Base-by-base conservation (phyloP, 2,797 vertebrate genomes). In the Hypotaenidia okinawae region DNA sequence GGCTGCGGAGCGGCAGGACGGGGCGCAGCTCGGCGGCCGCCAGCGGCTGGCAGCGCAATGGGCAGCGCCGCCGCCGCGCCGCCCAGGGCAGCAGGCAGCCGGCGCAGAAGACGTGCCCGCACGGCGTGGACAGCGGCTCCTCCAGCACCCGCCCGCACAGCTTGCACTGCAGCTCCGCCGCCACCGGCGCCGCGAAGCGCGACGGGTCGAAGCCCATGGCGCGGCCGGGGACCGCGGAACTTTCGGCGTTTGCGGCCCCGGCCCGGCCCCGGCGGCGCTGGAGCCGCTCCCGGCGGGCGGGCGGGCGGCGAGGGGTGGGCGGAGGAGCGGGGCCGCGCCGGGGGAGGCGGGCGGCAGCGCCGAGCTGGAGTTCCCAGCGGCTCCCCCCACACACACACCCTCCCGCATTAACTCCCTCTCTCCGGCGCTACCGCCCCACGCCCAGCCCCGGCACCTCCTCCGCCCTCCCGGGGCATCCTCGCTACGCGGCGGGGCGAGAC, bases 31-130 rank as follows among this genome's bases (percentile, higher is more conserved):
- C 95, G 69, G 82, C 52, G 58, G 73, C 28, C 30, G 82, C 77
- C 72, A 95, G 51, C 87, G 94, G 55, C 74, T 54, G 95, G 95
- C 97, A 97, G 57, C 84, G 92, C 73, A 96, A 88, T 11, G 97
- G 84, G 82, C 94, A 96, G n/a, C 61, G 72, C 43, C 89, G 80
- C 11, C 83, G 72, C 55, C 83, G 86, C 45, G 86, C 81, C 66
- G 89, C 96, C 95, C 95, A 95, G 68, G 95, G 94, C 86, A 97
- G 77, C 52, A 96, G 77, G 86, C 97, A 97, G 61, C 89, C 87
- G 61, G 94, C 93, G 62, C 95, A 96, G 83, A 96, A 97, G 68
- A 94, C 88, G 93, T 93, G 95, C 2, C 96, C 96, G 89, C 96
- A 93, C 75, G 94, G 94, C 5, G 96, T 90, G 92, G 85, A 84